A percentile compares a stretch with the other conserved stretches of the same genome.
These are phyloP conservation scores for Caenorhabditis zanzibari DNA, from an alignment of 2,888 invertebrate genomes.

Conservation along the genomic window DNA sequence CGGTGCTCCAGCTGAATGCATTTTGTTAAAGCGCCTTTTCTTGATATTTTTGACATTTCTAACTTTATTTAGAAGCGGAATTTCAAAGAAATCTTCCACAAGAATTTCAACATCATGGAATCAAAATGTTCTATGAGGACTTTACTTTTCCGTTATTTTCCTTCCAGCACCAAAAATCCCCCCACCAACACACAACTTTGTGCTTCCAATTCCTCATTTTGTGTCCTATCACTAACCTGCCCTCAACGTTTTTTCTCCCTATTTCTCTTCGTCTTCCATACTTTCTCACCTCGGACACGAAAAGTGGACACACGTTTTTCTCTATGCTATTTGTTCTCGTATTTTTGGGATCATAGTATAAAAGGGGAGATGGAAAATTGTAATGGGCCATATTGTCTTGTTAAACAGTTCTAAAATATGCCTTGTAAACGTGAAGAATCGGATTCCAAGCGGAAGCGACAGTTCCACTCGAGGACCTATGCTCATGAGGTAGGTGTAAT, in stretches of 20 bases:
- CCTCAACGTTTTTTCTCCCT: no score
- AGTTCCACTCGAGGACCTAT: conserved; percentile 24
- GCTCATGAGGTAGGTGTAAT: conserved; percentile 11
- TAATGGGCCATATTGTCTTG: no score
- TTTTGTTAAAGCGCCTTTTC: no score
- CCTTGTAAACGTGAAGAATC: background rate
- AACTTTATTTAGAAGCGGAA: no score
- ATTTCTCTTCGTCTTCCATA: background rate
- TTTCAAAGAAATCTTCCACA: no score
- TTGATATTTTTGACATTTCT: no score
- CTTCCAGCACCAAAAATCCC: no score
- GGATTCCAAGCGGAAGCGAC: background rate
- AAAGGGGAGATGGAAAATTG: background rate
- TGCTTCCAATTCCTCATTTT: background rate
- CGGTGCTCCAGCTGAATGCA: no score
- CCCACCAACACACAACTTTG: background rate
- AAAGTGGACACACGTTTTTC: background rate
- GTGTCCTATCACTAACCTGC: background rate
- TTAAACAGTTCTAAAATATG: background rate
- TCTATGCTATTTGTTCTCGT: background rate
- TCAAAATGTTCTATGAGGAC: no score
- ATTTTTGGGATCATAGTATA: background rate
- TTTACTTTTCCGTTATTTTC: no score
- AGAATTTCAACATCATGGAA: no score
- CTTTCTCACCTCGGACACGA: background rate